These are phyloP conservation scores for Myopa tessellatipennis DNA, from an alignment of 2,888 invertebrate genomes.

Conservation along the genomic window DNA sequence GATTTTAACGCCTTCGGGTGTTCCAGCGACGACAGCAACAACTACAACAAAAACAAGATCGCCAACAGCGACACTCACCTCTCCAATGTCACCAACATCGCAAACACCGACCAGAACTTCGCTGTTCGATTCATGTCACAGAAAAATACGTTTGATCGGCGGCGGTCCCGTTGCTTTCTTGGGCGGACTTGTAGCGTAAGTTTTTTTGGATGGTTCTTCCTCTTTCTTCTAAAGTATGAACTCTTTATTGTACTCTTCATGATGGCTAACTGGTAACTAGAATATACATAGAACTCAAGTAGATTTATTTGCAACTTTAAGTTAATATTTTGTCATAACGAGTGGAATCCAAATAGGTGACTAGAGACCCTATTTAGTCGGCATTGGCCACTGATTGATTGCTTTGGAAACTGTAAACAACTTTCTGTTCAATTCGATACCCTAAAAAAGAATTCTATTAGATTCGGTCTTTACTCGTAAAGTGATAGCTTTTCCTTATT, in stretches of 20 bases:
- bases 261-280: neutral
- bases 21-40: constrained; percentile 35
- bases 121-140: constrained; percentile 78
- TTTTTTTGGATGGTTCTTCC: constrained; percentile 50
- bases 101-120: constrained; percentile 72
- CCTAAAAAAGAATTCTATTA: neutral
- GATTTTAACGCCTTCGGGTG: constrained; percentile 35
- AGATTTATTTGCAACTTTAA: neutral
- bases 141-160: constrained; percentile 78
- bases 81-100: constrained; percentile 61
- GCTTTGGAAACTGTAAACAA: neutral
- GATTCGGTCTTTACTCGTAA: neutral
- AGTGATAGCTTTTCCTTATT: neutral
- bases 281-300: no score
- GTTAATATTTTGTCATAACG: neutral
- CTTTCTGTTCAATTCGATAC: neutral
- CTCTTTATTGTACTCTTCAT: neutral
- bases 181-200: constrained; percentile 80
- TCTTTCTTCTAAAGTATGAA: constrained; percentile 1
- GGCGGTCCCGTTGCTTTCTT: constrained; percentile 76
- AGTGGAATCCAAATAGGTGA: neutral
- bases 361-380: neutral
- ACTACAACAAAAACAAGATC: constrained; percentile 24
- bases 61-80: constrained; percentile 32
- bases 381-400: neutral